Percentiles rank a stretch among this genome's conserved stretches.
phyloP scores from a whole-genome alignment of 2,797 vertebrate species.

The Chelmon rostratus region DNA sequence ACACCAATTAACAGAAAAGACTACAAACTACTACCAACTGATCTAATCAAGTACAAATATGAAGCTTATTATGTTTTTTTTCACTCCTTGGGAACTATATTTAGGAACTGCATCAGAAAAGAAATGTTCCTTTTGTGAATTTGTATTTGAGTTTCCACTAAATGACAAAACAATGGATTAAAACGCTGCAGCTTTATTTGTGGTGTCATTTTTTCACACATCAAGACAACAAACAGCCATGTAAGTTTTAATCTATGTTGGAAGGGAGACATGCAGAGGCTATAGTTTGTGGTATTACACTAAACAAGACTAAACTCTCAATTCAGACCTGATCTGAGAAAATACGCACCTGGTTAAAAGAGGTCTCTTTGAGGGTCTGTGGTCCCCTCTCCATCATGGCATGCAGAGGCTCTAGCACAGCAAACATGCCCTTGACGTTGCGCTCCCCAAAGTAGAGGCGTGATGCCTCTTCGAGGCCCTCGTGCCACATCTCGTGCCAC shows the following conservation, averaged over 20 bases:
- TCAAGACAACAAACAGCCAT: neutral
- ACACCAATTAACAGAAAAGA: neutral
- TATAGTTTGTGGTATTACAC: neutral
- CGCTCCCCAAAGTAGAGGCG: constrained; percentile 98
- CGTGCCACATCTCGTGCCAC: constrained; percentile 99
- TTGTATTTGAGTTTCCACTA: constrained; percentile 2
- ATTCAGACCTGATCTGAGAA: neutral
- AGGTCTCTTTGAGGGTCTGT: constrained; percentile 98
- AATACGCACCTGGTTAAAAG: constrained; percentile 94
- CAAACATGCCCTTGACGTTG: constrained; percentile 99
- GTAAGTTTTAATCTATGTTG: neutral
- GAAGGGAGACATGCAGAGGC: neutral
- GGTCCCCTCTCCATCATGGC: constrained; percentile 99
- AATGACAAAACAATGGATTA: constrained; percentile 3
- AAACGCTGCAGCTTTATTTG: neutral
- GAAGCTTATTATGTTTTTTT: neutral
- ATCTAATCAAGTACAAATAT: neutral
- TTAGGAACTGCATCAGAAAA: neutral
- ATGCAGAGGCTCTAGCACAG: constrained; percentile 97
- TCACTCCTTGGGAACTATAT: neutral
- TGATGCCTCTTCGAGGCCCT: constrained; percentile 97
- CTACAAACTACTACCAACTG: neutral
- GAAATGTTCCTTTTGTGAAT: constrained; percentile 1
- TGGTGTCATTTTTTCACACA: neutral
- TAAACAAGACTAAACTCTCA: neutral